Conservation (phyloP, 2,113 vertebrate genomes). For the Pachyramphus minor region DNA sequence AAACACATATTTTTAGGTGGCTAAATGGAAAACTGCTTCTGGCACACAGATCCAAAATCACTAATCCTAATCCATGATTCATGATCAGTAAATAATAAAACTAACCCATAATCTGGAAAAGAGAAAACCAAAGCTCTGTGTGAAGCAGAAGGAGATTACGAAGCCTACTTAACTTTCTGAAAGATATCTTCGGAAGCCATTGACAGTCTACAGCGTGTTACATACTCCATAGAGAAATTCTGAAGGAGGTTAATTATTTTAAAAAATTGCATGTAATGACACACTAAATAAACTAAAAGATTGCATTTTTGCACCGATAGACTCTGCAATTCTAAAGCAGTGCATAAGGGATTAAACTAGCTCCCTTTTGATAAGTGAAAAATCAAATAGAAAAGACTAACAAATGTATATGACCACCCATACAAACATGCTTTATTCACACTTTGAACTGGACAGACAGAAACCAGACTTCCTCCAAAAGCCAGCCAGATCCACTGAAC, state of each 20-base stretch:
- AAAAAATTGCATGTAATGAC: neutral
- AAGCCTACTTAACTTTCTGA: neutral
- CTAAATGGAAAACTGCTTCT: neutral
- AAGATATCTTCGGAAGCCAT: neutral
- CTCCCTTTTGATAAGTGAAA: neutral
- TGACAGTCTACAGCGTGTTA: neutral
- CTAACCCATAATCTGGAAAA: neutral
- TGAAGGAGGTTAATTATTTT: neutral
- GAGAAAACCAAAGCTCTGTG: neutral
- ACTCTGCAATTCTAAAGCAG: neutral
- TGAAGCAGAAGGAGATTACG: neutral
- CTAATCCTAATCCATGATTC: neutral
- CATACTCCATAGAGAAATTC: neutral
- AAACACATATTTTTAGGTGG: neutral
- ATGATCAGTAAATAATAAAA: neutral
- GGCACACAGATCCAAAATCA: neutral
- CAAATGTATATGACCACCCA: rapidly evolving
- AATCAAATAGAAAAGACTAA: neutral
- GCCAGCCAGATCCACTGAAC: neutral
- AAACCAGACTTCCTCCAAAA: neutral
- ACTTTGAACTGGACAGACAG: neutral
- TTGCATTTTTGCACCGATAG: neutral
- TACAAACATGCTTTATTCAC: neutral
- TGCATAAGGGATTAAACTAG: neutral
- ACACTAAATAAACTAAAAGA: neutral